Conservation (phyloP, 2,888 invertebrate species). For the Therioaphis trifolii region DNA sequence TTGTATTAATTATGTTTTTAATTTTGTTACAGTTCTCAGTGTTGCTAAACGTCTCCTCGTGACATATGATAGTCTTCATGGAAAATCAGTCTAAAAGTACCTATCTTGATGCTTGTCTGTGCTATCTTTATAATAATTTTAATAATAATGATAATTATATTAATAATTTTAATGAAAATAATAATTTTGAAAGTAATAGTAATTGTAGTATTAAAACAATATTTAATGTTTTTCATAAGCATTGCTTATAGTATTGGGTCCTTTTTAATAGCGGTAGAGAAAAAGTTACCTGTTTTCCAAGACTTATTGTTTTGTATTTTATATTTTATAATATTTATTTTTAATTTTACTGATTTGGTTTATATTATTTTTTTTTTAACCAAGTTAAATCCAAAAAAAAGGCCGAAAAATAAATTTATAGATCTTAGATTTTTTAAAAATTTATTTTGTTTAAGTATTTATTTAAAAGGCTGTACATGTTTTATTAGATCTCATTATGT, state of each 20-base stretch:
- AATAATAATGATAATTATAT: constrained; percentile 43
- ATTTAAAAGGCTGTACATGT: constrained; percentile 51
- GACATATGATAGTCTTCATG: constrained; percentile 61
- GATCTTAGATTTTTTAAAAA: constrained; percentile 1
- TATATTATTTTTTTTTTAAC: constrained; percentile 44
- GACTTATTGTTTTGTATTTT: constrained; percentile 58
- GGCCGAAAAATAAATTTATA: constrained; percentile 13
- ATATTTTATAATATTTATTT: constrained; percentile 54
- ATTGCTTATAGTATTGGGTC: constrained; percentile 58
- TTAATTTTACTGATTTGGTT: constrained; percentile 33
- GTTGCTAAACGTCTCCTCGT: constrained; percentile 62
- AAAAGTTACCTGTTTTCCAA: constrained; percentile 60
- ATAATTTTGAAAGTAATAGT: constrained; percentile 54
- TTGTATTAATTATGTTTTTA: constrained; percentile 40
- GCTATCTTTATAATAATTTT: constrained; percentile 55
- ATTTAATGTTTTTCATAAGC: constrained; percentile 53
- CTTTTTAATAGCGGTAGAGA: constrained; percentile 35
- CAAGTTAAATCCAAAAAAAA: constrained; percentile 8
- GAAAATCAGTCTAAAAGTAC: constrained; percentile 61
- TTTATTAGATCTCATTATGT: constrained; percentile 60
- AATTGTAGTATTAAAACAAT: constrained; percentile 44
- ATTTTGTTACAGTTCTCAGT: constrained; percentile 52
- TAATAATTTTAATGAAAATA: constrained; percentile 38
- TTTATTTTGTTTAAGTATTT: constrained; percentile 56
- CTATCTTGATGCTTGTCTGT: constrained; percentile 60